Evolutionary conservation across 1,140 invertebrate species (phyloP).

Genomic region (Penaeus indicus): DNA sequence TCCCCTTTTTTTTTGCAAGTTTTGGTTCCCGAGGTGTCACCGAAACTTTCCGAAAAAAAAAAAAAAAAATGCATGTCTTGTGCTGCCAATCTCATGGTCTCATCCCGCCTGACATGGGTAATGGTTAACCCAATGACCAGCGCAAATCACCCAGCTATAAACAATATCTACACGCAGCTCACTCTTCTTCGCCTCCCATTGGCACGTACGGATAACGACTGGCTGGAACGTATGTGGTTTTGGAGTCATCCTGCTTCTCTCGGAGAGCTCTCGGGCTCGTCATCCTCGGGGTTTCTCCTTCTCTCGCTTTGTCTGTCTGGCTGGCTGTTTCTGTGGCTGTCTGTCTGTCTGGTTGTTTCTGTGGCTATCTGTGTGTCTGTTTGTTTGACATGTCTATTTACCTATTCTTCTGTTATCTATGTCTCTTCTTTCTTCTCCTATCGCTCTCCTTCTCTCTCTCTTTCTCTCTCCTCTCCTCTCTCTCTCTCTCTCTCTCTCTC

Average conservation of each 20-base stretch:
- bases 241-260: conserved; percentile 1
- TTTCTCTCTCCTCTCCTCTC: background rate
- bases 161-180: conserved; percentile 43
- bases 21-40: too few species aligned
- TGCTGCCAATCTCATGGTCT: too few species aligned
- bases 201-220: conserved; percentile 24
- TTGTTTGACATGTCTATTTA: background rate
- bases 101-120: conserved; percentile 27
- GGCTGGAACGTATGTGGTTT: conserved; percentile 29
- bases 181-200: background rate
- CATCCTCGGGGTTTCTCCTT: conserved; percentile 1
- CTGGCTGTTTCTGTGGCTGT: conserved; percentile 13
- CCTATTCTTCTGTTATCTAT: background rate
- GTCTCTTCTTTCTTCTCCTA: background rate
- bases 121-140: conserved; percentile 54
- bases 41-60: too few species aligned
- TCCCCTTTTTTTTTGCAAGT: too few species aligned
- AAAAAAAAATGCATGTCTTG: too few species aligned
- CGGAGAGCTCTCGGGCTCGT: background rate
- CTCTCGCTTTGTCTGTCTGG: background rate
- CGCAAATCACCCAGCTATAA: conserved; percentile 48
- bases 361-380: conserved; percentile 12
- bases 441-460: conserved; percentile 7
- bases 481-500: background rate
- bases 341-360: conserved; percentile 3